Evolutionary conservation across 2,113 vertebrate species (phyloP).

Genomic region (Psittacus erithacus): DNA sequence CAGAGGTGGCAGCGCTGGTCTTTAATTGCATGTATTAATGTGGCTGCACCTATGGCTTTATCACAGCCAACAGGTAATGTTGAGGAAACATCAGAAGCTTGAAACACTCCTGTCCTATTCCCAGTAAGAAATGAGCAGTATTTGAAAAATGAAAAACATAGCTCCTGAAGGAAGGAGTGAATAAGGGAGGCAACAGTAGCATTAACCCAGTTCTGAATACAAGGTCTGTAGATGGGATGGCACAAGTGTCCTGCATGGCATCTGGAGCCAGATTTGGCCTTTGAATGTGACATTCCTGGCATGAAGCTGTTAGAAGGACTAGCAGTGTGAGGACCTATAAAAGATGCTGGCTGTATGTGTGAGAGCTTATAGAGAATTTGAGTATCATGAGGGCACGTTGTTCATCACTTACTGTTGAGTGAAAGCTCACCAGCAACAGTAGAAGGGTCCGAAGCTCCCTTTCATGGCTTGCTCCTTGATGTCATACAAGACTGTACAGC

Average conservation of each 20-base stretch:
- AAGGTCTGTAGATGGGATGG: neutral
- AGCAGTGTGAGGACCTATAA: neutral
- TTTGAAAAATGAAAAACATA: neutral
- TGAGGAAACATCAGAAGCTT: neutral
- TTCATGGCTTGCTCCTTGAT: neutral
- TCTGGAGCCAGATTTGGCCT: neutral
- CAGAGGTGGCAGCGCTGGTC: neutral
- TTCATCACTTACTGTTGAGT: neutral
- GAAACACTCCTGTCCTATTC: neutral
- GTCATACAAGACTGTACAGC: neutral
- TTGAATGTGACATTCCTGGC: rapidly evolving
- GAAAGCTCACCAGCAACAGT: neutral
- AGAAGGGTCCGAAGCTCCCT: neutral
- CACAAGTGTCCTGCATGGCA: neutral
- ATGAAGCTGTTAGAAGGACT: neutral
- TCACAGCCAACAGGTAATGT: neutral
- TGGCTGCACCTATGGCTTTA: neutral
- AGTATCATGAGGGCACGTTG: neutral
- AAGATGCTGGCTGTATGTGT: neutral
- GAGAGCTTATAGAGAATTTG: neutral
- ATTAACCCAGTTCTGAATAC: neutral
- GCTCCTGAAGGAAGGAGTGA: neutral
- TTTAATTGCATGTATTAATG: neutral
- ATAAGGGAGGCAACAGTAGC: neutral
- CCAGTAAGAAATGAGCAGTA: neutral